A percentile compares a stretch with the other conserved stretches of the same genome.
Conservation (phyloP, 1,140 invertebrate genomes). For the Sycophaga agraensis region DNA sequence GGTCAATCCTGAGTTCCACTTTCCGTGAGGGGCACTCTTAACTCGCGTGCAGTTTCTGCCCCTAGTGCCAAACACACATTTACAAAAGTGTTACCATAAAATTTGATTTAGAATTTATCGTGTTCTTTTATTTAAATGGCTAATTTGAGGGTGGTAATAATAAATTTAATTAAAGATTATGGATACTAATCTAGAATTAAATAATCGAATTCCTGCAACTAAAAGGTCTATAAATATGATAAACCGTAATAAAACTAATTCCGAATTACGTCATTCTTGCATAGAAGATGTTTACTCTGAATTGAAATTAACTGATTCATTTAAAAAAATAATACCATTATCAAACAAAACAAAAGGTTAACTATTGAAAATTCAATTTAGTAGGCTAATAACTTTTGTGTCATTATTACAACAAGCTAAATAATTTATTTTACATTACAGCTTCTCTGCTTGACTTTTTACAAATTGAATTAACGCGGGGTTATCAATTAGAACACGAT, state of each 20-base stretch:
- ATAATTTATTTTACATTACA: neutral
- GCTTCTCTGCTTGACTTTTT: conserved; percentile 74
- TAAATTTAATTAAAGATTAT: neutral
- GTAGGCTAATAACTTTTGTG: too few species aligned
- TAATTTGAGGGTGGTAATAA: neutral
- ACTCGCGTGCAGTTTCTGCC: too few species aligned
- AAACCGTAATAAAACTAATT: neutral
- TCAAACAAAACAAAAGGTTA: neutral
- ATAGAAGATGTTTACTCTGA: conserved; percentile 33
- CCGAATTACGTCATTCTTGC: conserved; percentile 11
- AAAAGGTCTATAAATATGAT: neutral
- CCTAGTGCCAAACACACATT: too few species aligned
- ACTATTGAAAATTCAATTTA: neutral
- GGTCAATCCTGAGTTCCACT: too few species aligned
- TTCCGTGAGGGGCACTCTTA: too few species aligned
- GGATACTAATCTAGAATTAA: neutral
- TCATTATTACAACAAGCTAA: neutral
- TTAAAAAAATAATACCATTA: conserved; percentile 21
- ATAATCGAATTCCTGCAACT: neutral
- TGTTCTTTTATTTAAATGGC: too few species aligned
- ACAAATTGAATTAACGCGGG: conserved; percentile 83
- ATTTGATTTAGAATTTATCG: too few species aligned
- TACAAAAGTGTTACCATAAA: too few species aligned
- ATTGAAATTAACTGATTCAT: neutral
- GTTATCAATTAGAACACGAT: conserved; percentile 90